A percentile compares a stretch with the other conserved stretches of the same genome.
Conservation (phyloP, 1,140 invertebrate genomes). For the Aplysia californica region DNA sequence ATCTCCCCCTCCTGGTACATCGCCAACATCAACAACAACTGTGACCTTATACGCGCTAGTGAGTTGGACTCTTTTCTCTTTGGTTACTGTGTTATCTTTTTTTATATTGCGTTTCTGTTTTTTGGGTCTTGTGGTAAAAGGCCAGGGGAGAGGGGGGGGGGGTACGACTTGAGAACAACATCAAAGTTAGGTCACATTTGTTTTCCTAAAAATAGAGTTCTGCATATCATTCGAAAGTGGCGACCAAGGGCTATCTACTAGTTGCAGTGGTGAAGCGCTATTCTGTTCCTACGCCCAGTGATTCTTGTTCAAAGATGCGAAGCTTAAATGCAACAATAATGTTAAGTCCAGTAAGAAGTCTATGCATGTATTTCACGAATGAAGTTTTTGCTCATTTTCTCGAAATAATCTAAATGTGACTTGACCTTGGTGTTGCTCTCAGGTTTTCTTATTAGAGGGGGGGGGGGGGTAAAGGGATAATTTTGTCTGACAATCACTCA, state of each 20-base stretch:
- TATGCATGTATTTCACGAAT: background rate
- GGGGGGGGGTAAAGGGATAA: no score
- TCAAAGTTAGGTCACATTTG: background rate
- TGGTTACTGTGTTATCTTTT: background rate
- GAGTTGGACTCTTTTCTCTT: background rate
- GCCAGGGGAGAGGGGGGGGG: background rate
- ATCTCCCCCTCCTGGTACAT: background rate
- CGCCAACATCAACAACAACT: constrained; percentile 4
- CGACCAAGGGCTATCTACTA: background rate
- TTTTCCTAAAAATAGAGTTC: background rate
- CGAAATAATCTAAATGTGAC: background rate
- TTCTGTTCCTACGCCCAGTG: background rate
- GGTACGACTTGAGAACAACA: background rate
- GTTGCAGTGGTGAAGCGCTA: no score
- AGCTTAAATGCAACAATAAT: background rate
- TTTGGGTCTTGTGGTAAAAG: background rate
- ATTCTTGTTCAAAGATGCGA: background rate
- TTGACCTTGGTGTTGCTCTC: background rate
- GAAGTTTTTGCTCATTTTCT: no score
- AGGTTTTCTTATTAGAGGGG: no score
- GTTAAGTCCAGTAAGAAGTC: background rate
- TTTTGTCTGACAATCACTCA: background rate
- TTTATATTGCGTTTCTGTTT: background rate
- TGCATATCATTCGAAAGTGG: background rate
- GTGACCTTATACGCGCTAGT: constrained; percentile 15